These are phyloP conservation scores for Falco naumanni DNA, from an alignment of 2,797 vertebrate species.

Conservation along the genomic window DNA sequence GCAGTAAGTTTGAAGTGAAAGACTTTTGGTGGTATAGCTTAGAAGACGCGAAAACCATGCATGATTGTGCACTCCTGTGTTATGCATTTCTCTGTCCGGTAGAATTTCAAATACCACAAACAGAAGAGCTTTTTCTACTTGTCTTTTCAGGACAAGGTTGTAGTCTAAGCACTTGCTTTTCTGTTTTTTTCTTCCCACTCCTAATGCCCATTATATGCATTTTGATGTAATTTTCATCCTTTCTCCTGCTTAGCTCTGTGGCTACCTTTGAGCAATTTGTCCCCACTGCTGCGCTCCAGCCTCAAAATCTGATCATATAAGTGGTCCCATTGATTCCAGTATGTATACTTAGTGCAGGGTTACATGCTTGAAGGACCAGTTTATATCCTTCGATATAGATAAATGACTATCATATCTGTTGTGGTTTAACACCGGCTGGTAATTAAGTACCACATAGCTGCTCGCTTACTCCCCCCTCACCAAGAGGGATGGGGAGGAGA, in stretches of 20 bases:
- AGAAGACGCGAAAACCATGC: neutral
- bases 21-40: neutral
- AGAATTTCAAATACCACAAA: neutral
- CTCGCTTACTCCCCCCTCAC: no score
- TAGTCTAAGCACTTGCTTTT: neutral
- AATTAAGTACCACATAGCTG: no score
- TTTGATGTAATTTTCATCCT: neutral
- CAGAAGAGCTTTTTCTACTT: neutral
- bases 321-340: neutral
- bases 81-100: neutral
- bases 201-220: neutral
- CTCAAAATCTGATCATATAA: neutral
- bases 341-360: neutral
- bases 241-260: neutral
- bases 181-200: rapidly evolving
- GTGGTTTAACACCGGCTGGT: no score
- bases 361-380: neutral
- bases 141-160: neutral
- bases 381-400: neutral
- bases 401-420: neutral
- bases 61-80: neutral
- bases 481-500: no score
- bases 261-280: neutral
- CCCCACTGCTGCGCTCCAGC: rapidly evolving
- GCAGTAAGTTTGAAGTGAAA: neutral